A percentile compares a stretch with the other conserved stretches of the same genome.
Conservation (phyloP, 2,888 invertebrate genomes). For the Penaeus monodon region DNA sequence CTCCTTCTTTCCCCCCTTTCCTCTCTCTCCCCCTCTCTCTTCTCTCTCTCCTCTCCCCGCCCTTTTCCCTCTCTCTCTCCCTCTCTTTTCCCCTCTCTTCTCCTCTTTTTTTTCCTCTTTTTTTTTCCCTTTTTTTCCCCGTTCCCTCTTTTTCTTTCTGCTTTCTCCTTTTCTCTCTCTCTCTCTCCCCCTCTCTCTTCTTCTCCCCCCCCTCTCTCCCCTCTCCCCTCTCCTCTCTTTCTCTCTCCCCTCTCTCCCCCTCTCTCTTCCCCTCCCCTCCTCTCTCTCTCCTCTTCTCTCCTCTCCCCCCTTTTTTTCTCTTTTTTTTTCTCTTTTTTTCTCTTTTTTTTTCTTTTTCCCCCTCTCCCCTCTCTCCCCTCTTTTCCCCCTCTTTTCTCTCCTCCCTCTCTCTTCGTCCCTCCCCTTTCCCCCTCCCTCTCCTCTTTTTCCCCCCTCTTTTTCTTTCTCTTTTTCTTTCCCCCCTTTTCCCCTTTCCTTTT, state of each 20-base stretch:
- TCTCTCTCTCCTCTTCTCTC: not conserved
- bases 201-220: no score
- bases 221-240: no score
- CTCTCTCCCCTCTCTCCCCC: no score
- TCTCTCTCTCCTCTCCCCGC: not conserved
- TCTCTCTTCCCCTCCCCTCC: not conserved
- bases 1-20: not conserved
- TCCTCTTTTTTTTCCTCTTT: no score
- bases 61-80: not conserved
- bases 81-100: not conserved
- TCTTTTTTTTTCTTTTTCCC: not conserved
- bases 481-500: no score
- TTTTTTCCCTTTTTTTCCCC: not conserved
- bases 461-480: no score
- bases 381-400: not conserved
- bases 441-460: no score
- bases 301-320: no score
- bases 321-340: no score
- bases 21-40: not conserved
- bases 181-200: not conserved
- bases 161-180: no score
- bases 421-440: slow-evolving; percentile 68
- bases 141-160: no score
- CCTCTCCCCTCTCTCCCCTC: no score
- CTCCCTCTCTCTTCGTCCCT: not conserved